Evolutionary conservation across 2,888 invertebrate species (phyloP), one percentile per base, ranked within the genome.

Genomic region (Dione juno): DNA sequence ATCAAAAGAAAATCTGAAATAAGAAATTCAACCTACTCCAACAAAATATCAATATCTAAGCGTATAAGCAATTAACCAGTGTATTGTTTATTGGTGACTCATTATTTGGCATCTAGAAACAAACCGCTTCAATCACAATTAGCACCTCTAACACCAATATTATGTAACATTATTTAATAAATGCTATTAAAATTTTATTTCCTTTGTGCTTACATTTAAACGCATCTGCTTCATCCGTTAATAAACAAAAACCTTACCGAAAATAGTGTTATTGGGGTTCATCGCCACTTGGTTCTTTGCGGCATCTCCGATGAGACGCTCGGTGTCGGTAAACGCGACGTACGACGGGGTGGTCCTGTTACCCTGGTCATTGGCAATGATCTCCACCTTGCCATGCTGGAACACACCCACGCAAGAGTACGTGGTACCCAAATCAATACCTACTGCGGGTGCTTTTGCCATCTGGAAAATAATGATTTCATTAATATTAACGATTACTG

Each of bases 341-440:
- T 96, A 96, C 53, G 95, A 96, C 72, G 97, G 97, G 79, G 97
- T 97, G 76, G 97, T 97, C 87, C 97, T 94, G 94, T 97, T 97
- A 88, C 97, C 97, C 92, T 97, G 97, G 90, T 97, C 97, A 88
- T 97, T 97, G 87, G 97, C 97, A 90, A 97, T 97, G 88, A 97
- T 97, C 92, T 97, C 97, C 82, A 97, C 97, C 92, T 97, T 97
- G 77, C 97, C 97, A 92, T 97, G 96, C 93, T 97, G 97, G 95
- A 97, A 98, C 77, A 98, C 98, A 81, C 97, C 98, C 78, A 98
- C 98, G 85, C 97, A 98, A 68, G 98, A 98, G 92, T 98, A 98
- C 76, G 98, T 98, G 79, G 98, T 98, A 79, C 98, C 98, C 92
- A 98, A 95, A 94, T 98, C 98, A 93, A 98, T 98, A 95, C 98